Evolutionary conservation across 2,797 vertebrate species (phyloP), one percentile per base, ranked within the genome.

Genomic region (Brotula barbata): DNA sequence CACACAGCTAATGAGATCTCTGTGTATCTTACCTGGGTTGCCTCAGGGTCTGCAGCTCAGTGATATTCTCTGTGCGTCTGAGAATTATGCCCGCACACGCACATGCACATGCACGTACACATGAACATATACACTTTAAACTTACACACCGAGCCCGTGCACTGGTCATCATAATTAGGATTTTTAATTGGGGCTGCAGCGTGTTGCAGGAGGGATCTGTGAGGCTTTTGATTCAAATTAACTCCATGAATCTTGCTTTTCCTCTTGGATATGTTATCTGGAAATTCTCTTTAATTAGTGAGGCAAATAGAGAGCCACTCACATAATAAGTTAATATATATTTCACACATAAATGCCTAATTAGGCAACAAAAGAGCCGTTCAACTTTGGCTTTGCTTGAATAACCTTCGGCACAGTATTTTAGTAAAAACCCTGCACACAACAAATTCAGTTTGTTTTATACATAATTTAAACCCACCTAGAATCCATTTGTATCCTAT

Each of bases 171-270:
- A 47, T 57, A 70, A 81, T 81, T 70, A 56, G 4, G 66, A 34
- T 50, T 62, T 76, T 73, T 78, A 82, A 85, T 79, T 73, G 64
- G 50, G 36, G 48, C 34, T 34, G 46, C 58, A 21, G 61, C 42
- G 36, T 41, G 51, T 63, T 68, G 47, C 64, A 58, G 69, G n/a
- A 45, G 56, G 25, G 51, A 61, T 71, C 33, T 61, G 53, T 1
- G 21, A 62, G 48, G 23, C 39, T 65, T 46, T 37, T 56, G 20
- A 45, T 63, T 69, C 23, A 67, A 82, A 82, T 82, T 39, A 75
- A 71, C 10, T 39, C 49, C 54, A 81, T 79, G 57, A 64, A 72
- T 80, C 49, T 49, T 41, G 17, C 34, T 49, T 22, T 31, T 42
- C 5, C 28, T 14, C 21, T n/a, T 31, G 11, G 15, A 52, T 77